Evolutionary conservation across 1,140 invertebrate genomes (phyloP).

Genomic region (Drosophila lini): DNA sequence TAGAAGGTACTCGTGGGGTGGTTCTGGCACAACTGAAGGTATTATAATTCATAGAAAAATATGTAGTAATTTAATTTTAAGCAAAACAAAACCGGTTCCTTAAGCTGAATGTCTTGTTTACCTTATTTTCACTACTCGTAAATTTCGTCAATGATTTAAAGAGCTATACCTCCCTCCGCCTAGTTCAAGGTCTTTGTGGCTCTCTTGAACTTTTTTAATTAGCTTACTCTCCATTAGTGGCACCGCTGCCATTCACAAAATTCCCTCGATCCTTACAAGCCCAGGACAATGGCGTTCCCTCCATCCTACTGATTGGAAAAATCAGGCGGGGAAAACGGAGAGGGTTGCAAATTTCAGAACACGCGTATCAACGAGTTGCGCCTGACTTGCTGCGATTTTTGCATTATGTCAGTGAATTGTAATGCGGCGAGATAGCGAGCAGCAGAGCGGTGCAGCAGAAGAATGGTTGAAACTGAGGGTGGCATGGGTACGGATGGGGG

Average conservation of each 20-base stretch:
- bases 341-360: slow-evolving; percentile 40
- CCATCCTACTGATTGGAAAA: too few species aligned
- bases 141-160: neutral
- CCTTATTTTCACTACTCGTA: neutral
- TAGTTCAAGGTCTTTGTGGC: slow-evolving; percentile 1
- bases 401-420: slow-evolving; percentile 63
- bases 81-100: neutral
- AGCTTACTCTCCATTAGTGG: slow-evolving; percentile 14
- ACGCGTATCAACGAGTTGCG: slow-evolving; percentile 71
- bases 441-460: slow-evolving; percentile 4
- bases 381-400: slow-evolving; percentile 75
- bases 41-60: too few species aligned
- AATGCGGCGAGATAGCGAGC: slow-evolving; percentile 46
- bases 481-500: neutral
- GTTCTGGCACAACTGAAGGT: neutral
- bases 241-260: neutral
- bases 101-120: neutral
- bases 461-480: slow-evolving; percentile 5
- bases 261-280: neutral
- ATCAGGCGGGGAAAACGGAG: slow-evolving; percentile 17
- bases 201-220: slow-evolving; percentile 3
- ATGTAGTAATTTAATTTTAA: too few species aligned
- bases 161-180: neutral
- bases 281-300: slow-evolving; percentile 16
- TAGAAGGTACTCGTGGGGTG: neutral